A percentile compares a stretch with the other conserved stretches of the same genome.
These are phyloP conservation scores for Caloenas nicobarica DNA, from an alignment of 2,113 vertebrate genomes.

Conservation along the genomic window DNA sequence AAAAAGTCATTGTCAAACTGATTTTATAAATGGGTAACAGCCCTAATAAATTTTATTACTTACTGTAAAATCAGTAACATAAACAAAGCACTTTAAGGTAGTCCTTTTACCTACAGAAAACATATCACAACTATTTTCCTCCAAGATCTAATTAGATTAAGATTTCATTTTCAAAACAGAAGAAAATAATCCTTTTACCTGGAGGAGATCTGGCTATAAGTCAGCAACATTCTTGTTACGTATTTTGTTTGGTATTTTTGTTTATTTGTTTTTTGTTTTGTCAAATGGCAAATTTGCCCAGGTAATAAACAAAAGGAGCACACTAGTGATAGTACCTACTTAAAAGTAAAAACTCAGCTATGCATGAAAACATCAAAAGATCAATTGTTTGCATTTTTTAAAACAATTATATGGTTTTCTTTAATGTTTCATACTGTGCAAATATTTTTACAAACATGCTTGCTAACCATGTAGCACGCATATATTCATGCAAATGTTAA, in stretches of 20 bases:
- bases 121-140: not conserved
- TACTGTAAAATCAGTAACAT: constrained; percentile 32
- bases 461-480: not conserved
- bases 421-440: not conserved
- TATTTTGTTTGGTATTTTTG: not conserved
- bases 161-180: constrained; percentile 63
- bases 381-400: not conserved
- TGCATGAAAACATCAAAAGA: not conserved
- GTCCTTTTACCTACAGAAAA: constrained; percentile 46
- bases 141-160: constrained; percentile 53
- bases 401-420: not conserved
- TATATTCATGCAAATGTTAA: not conserved
- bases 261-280: constrained; percentile 6
- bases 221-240: not conserved
- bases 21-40: not conserved
- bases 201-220: not conserved
- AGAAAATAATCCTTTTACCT: constrained; percentile 47
- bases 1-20: constrained; percentile 11
- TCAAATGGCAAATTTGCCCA: constrained; percentile 38
- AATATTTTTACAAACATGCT: not conserved
- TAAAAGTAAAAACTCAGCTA: not conserved
- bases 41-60: constrained; percentile 18
- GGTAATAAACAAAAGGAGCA: constrained; percentile 3
- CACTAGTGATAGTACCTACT: not conserved
- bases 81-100: constrained; percentile 41